Conservation (phyloP, 2,888 invertebrate genomes). For the Euclidia mi region DNA sequence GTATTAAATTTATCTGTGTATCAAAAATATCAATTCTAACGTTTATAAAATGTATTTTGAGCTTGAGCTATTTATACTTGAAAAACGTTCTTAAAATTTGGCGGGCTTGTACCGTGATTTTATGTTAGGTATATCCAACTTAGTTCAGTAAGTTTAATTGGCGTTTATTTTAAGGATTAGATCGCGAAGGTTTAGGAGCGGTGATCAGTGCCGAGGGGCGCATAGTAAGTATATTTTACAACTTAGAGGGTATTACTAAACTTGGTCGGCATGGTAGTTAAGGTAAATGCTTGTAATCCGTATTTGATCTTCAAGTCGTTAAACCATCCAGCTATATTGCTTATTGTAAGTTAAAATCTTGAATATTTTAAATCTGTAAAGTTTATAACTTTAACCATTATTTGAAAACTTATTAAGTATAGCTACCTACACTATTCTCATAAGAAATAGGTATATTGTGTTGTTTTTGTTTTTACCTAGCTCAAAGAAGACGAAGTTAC, state of each 20-base stretch:
- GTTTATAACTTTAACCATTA: no score
- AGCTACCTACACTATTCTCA: no score
- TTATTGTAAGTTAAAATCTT: neutral
- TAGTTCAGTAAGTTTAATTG: constrained; percentile 23
- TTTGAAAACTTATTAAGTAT: no score
- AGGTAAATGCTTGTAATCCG: constrained; percentile 29
- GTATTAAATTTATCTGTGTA: no score
- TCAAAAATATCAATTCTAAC: no score
- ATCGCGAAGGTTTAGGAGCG: constrained; percentile 28
- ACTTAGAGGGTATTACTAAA: constrained; percentile 36
- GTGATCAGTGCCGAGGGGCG: constrained; percentile 36
- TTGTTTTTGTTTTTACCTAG: no score
- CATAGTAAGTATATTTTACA: constrained; percentile 34
- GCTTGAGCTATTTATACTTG: no score
- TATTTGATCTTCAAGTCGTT: constrained; percentile 3
- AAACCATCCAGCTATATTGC: neutral
- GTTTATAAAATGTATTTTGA: no score
- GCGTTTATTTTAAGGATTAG: constrained; percentile 37
- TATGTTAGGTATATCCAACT: constrained; percentile 17
- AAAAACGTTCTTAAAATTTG: constrained; percentile 6
- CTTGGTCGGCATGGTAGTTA: constrained; percentile 23
- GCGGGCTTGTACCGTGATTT: neutral
- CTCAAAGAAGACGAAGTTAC: no score
- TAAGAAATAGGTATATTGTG: no score
- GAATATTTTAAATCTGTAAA: no score